These are phyloP conservation scores for Prionailurus viverrinus DNA, from an alignment of 2,113 vertebrate species.

Conservation along the genomic window DNA sequence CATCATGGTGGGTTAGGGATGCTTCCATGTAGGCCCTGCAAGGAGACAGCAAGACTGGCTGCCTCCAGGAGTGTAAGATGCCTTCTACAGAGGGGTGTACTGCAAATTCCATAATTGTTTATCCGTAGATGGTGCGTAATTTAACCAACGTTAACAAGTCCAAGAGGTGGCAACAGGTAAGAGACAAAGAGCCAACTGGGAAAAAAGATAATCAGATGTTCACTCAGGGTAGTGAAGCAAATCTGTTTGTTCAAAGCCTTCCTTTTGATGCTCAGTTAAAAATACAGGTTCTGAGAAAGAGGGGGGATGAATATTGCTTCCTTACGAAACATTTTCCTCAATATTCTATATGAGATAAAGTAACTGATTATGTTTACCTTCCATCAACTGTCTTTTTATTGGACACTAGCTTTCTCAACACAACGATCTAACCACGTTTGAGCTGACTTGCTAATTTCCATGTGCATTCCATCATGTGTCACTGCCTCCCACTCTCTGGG, in stretches of 20 bases:
- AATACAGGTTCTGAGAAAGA: neutral
- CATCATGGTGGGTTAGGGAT: neutral
- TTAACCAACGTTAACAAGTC: neutral
- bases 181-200: neutral
- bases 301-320: neutral
- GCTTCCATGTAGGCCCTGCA: fast-evolving
- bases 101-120: neutral
- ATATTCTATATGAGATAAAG: neutral
- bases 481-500: neutral
- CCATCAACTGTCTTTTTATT: neutral
- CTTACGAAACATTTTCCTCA: neutral
- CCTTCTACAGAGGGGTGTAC: fast-evolving
- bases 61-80: neutral
- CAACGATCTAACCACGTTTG: neutral
- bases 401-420: neutral
- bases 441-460: neutral
- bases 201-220: neutral
- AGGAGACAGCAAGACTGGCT: too few species aligned
- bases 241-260: neutral
- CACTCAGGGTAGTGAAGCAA: neutral
- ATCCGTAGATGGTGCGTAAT: neutral
- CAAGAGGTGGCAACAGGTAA: neutral
- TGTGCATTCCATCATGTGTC: fast-evolving
- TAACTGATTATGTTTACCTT: neutral
- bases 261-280: neutral